Evolutionary conservation across 2,113 vertebrate genomes (phyloP).

Genomic region (Picathartes gymnocephalus): DNA sequence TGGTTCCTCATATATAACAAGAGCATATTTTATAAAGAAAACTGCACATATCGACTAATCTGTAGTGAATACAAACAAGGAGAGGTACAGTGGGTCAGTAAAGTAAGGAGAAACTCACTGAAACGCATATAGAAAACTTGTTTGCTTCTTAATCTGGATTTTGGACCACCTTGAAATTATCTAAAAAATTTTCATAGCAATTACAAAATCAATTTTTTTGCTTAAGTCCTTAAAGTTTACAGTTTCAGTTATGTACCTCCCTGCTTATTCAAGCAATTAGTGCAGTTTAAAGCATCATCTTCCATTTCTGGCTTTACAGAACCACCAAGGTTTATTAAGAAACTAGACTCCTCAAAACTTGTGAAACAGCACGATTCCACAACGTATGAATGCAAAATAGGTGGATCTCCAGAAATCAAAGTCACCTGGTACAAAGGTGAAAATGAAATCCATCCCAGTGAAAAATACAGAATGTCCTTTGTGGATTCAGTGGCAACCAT

Average conservation of each 20-base stretch:
- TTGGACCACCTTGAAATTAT: not conserved
- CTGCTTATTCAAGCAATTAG: not conserved
- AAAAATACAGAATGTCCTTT: constrained; percentile 85
- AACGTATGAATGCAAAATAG: constrained; percentile 91
- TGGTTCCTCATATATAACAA: not conserved
- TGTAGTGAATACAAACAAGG: not conserved
- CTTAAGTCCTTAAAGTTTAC: not conserved
- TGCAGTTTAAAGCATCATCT: not conserved
- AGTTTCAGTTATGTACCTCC: not conserved
- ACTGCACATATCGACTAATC: not conserved
- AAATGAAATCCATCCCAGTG: constrained; percentile 77
- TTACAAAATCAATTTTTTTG: not conserved
- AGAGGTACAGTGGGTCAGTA: not conserved
- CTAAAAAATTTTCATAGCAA: not conserved
- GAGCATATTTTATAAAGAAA: not conserved
- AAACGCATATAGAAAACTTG: not conserved
- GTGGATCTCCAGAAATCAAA: constrained; percentile 87
- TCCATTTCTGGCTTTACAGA: constrained; percentile 82
- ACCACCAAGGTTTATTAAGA: constrained; percentile 95
- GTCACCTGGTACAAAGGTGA: constrained; percentile 94
- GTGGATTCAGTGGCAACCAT: constrained; percentile 85
- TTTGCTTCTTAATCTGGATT: not conserved
- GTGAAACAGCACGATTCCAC: constrained; percentile 85
- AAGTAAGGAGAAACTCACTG: not conserved
- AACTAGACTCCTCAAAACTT: constrained; percentile 87